Percentiles rank a stretch among this genome's conserved stretches.
These are phyloP conservation scores for Girardia tigrina DNA, from an alignment of 2,888 invertebrate species.

Conservation along the genomic window DNA sequence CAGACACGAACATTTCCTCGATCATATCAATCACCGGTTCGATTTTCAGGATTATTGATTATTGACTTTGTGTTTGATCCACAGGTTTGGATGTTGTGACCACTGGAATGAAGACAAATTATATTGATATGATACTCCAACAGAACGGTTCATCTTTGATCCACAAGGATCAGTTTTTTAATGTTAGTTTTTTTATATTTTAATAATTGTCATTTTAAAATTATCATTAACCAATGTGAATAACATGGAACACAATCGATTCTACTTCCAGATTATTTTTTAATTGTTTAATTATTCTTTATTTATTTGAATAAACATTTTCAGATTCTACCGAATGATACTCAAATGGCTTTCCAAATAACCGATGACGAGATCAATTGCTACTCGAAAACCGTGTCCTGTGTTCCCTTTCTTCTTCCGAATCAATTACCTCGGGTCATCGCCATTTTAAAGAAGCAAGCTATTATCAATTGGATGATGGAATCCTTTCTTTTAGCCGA, in stretches of 20 bases:
- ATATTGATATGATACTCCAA: neutral
- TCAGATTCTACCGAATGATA: conserved; percentile 1
- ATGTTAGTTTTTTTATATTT: too few species aligned
- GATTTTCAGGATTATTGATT: neutral
- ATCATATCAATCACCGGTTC: neutral
- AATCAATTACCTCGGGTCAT: neutral
- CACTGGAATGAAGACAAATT: neutral
- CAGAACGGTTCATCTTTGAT: neutral
- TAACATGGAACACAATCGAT: too few species aligned
- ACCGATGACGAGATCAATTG: neutral
- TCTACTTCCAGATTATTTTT: too few species aligned
- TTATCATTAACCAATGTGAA: too few species aligned
- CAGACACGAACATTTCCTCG: neutral
- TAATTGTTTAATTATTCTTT: too few species aligned
- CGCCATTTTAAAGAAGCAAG: neutral
- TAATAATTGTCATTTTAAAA: too few species aligned
- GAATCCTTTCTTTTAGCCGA: neutral
- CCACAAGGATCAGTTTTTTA: too few species aligned
- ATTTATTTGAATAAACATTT: too few species aligned
- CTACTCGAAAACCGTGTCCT: neutral
- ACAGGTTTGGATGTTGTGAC: neutral
- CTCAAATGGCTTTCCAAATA: conserved; percentile 9
- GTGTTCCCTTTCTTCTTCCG: neutral
- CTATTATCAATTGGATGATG: neutral
- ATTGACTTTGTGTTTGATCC: neutral